Evolutionary conservation across 2,888 invertebrate species (phyloP).

Genomic region (Cheilosia variabilis): DNA sequence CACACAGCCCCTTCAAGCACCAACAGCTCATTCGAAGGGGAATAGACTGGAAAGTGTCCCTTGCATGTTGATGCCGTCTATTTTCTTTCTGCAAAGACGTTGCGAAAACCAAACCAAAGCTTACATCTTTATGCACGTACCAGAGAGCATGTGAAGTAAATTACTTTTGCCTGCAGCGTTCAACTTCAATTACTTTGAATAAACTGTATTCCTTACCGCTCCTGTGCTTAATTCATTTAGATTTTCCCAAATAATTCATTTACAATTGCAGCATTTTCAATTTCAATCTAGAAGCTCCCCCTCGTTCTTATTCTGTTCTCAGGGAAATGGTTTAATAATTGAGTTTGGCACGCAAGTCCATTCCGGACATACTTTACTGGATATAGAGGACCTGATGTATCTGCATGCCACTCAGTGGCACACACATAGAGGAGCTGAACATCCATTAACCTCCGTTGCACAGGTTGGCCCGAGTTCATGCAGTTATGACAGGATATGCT

Average conservation of each 20-base stretch:
- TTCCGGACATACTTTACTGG: slow-evolving; percentile 15
- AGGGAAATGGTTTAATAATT: slow-evolving; percentile 72
- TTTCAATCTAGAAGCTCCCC: slow-evolving; percentile 58
- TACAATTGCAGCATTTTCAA: slow-evolving; percentile 72
- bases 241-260: slow-evolving; percentile 70
- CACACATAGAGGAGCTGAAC: slow-evolving; percentile 18
- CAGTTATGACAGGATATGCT: slow-evolving; percentile 24
- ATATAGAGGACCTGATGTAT: slow-evolving; percentile 45
- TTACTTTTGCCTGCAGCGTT: slow-evolving; percentile 64
- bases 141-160: slow-evolving; percentile 51
- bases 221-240: slow-evolving; percentile 66
- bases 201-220: slow-evolving; percentile 59
- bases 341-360: slow-evolving; percentile 66
- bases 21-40: no score
- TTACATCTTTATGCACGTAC: background rate
- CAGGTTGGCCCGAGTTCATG: slow-evolving; percentile 31
- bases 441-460: slow-evolving; percentile 34
- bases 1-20: no score
- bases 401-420: slow-evolving; percentile 30
- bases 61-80: no score
- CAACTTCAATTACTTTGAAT: slow-evolving; percentile 64
- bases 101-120: background rate
- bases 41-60: no score
- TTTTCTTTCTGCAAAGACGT: no score
- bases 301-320: slow-evolving; percentile 54